phyloP scores from a whole-genome alignment of 2,888 invertebrate genomes.

The Drepanosiphum platanoidis region DNA sequence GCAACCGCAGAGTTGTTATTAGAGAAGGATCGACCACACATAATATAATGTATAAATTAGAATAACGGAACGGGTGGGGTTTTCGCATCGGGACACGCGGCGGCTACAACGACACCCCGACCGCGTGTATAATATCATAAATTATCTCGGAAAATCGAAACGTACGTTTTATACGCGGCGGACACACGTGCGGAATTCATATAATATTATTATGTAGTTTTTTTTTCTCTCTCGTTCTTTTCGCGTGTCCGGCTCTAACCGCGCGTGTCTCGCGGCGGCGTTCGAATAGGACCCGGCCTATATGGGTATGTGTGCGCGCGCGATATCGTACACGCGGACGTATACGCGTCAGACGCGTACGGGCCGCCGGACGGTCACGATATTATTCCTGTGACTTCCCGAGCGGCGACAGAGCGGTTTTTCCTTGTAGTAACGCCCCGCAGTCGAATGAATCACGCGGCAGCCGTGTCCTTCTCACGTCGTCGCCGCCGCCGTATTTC shows the following conservation, averaged over 20 bases:
- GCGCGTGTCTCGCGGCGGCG: not conserved
- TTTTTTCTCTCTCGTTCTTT: not conserved
- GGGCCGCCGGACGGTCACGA: slow-evolving; percentile 25
- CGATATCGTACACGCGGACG: not conserved
- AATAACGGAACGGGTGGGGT: no score
- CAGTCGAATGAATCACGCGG: slow-evolving; percentile 39
- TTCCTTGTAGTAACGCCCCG: slow-evolving; percentile 36
- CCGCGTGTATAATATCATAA: not conserved
- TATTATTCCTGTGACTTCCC: slow-evolving; percentile 33
- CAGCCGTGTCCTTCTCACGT: not conserved
- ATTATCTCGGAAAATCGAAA: not conserved
- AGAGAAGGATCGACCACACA: no score
- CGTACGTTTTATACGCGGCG: not conserved
- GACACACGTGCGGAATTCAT: not conserved
- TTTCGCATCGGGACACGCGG: not conserved
- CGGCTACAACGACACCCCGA: not conserved
- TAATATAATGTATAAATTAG: no score
- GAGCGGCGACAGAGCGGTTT: slow-evolving; percentile 31
- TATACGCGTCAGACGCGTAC: slow-evolving; percentile 3
- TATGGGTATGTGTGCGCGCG: not conserved
- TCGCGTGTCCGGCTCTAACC: not conserved
- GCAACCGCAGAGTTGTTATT: no score
- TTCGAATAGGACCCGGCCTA: no score
- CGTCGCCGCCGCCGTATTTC: not conserved
- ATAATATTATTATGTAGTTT: no score